phyloP scores from a whole-genome alignment of 2,888 invertebrate species.

The Monopis laevigella region DNA sequence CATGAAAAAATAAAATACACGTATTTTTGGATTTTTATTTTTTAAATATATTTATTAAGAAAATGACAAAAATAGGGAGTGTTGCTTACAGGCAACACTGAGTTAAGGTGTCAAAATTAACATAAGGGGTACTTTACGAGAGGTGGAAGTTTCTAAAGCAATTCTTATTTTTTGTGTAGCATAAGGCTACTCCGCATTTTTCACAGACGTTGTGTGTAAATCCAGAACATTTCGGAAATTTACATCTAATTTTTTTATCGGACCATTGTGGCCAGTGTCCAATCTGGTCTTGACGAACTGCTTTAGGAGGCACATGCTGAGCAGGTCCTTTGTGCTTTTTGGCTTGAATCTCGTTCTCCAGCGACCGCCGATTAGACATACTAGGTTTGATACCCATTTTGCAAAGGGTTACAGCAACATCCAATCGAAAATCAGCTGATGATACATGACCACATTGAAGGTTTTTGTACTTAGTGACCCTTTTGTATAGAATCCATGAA shows the following conservation, averaged over 20 bases:
- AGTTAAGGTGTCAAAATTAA: too few species aligned
- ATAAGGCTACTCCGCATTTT: too few species aligned
- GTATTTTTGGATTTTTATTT: too few species aligned
- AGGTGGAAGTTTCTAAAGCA: too few species aligned
- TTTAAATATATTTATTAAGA: too few species aligned
- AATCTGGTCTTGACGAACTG: slow-evolving; percentile 12
- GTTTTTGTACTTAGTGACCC: slow-evolving; percentile 1
- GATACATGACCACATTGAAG: background rate
- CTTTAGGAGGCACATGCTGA: too few species aligned
- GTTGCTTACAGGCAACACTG: too few species aligned
- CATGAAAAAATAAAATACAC: too few species aligned
- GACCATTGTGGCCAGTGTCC: slow-evolving; percentile 3
- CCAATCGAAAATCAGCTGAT: slow-evolving; percentile 14
- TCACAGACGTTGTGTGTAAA: background rate
- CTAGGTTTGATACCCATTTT: slow-evolving; percentile 8
- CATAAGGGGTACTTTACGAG: too few species aligned
- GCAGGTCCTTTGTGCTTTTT: slow-evolving; percentile 12
- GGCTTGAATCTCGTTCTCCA: slow-evolving; percentile 12
- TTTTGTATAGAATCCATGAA: slow-evolving; percentile 11
- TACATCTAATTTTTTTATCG: too few species aligned
- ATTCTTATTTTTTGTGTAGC: background rate
- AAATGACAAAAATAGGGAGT: too few species aligned
- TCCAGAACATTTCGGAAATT: slow-evolving; percentile 11
- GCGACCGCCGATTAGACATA: slow-evolving; percentile 9
- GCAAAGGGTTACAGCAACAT: slow-evolving; percentile 11